A percentile compares a stretch with the other conserved stretches of the same genome.
Evolutionary conservation across 2,113 vertebrate species (phyloP).

Genomic region (Bambusicola thoracicus): DNA sequence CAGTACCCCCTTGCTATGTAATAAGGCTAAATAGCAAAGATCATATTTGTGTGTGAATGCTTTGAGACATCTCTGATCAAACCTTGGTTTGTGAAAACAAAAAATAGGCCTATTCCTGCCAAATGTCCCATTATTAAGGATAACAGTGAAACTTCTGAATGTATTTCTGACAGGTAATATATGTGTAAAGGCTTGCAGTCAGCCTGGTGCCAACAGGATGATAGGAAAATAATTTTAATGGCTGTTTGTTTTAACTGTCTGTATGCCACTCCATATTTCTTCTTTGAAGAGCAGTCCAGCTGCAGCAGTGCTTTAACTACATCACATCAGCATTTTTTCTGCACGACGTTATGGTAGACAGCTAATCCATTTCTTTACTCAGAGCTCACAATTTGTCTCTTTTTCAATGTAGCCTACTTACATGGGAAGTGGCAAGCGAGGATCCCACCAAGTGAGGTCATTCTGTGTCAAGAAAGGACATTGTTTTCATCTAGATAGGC

Average conservation of each 20-base stretch:
- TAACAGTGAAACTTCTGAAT: neutral
- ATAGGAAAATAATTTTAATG: neutral
- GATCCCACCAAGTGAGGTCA: neutral
- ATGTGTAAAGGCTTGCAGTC: neutral
- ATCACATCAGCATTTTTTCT: slow-evolving; percentile 17
- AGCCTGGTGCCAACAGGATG: neutral
- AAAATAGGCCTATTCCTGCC: neutral
- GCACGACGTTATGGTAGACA: neutral
- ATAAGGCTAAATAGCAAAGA: neutral
- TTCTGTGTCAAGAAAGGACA: neutral
- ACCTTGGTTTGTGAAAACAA: neutral
- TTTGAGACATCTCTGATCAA: neutral
- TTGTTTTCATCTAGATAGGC: neutral
- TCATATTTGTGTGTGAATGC: neutral
- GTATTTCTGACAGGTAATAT: neutral
- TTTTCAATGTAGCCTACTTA: neutral
- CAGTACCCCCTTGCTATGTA: neutral
- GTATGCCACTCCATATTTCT: neutral
- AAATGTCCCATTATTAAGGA: neutral
- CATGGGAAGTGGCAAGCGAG: neutral
- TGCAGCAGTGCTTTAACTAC: neutral
- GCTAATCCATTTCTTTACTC: neutral
- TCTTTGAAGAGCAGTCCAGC: neutral
- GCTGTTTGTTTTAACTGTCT: slow-evolving; percentile 6
- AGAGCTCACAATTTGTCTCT: neutral